Evolutionary conservation across 2,888 invertebrate species (phyloP), one percentile per base, ranked within the genome.

Genomic region (Pocota personata): DNA sequence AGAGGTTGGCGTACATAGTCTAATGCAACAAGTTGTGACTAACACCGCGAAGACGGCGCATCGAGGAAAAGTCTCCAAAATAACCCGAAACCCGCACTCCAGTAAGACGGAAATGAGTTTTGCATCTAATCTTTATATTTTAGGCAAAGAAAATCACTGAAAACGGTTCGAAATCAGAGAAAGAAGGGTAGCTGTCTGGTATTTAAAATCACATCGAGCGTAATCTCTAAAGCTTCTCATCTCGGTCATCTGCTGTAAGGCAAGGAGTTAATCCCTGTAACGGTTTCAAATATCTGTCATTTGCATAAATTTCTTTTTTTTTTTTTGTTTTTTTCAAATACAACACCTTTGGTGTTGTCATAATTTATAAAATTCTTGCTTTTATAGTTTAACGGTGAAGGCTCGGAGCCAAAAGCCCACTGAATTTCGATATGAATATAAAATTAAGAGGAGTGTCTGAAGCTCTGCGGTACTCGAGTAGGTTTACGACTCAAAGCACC

Each of bases 101-200:
- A 77, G 80, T 84, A 84, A 84, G 80, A 71, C 66, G 84, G 75
- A 76, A 71, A 64, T 52, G 14, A 14, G 19, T 75, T 84, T 66
- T 58, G 30, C 52, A 71, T 64, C 71, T 75, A 80, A 84, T 80
- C 3, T 52, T 80, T 76, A 75, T 35, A 76, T 84, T 84, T 52
- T 76, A 84, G 84, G 80, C 57, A 52, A 40, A 24, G 19, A 58
- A 27, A 52, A n/a, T 16, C 32, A 27, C 12, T 12, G 30, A 27
- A 32, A 14, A 46, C 19, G 2, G 24, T 35, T 8, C 2, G 14
- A 40, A 14, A 14, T 40, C 40, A 16, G 14, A 48, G 8, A 16
- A 14, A 12, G 30, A 2, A 55, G 24, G 0, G 30, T 19, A 30
- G 3, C 19, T 24, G 24, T 21, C 66, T 52, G 57, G 62, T 57